Evolutionary conservation across 2,797 vertebrate species (phyloP).

Genomic region (Malacoraja senta): DNA sequence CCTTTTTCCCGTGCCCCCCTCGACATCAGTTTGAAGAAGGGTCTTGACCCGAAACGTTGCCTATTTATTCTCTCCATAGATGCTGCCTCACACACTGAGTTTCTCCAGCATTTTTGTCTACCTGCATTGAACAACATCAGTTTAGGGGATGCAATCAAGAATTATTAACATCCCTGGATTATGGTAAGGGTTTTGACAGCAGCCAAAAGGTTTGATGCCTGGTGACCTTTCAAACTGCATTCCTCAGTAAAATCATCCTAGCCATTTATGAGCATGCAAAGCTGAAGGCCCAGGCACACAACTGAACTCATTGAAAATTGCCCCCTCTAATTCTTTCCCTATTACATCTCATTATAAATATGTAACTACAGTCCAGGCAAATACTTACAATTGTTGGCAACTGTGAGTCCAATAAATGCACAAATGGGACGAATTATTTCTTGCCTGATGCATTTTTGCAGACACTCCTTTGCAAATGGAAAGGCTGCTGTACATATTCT

Average conservation of each 20-base stretch:
- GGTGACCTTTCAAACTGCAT: constrained; percentile 10
- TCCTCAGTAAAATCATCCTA: no score
- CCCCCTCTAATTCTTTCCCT: neutral
- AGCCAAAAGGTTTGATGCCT: neutral
- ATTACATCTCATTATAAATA: neutral
- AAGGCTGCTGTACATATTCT: constrained; percentile 71
- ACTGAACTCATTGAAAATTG: neutral
- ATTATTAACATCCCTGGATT: neutral
- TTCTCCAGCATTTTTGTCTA: no score
- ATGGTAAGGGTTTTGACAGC: neutral
- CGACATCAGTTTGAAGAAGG: no score
- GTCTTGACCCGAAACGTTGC: no score
- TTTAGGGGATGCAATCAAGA: neutral
- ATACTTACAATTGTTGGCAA: constrained; percentile 85
- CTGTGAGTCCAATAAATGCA: constrained; percentile 80
- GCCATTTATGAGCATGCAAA: neutral
- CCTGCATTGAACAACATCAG: neutral
- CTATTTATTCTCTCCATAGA: no score
- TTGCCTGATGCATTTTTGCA: constrained; percentile 59
- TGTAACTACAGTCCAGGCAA: neutral
- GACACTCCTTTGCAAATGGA: constrained; percentile 67
- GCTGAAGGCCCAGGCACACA: neutral
- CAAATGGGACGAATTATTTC: constrained; percentile 80
- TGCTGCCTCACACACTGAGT: no score
- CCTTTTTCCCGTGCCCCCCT: no score